Conservation (phyloP, 1,140 invertebrate genomes). For the Caenorhabditis elegans region DNA sequence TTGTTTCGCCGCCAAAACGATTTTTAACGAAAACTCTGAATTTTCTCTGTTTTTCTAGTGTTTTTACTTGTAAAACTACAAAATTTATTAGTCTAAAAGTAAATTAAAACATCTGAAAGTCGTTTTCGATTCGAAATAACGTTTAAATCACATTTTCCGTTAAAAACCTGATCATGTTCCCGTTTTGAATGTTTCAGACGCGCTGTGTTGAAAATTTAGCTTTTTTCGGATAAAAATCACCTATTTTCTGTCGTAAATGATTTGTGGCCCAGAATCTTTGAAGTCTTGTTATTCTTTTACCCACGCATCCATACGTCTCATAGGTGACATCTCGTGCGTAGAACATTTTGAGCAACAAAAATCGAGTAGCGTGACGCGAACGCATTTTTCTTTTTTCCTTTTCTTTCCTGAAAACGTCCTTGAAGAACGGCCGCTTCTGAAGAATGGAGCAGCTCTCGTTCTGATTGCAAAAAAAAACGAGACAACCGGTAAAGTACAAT, state of each 20-base stretch:
- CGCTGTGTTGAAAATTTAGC: too few relatives aligned
- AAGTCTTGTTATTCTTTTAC: background rate
- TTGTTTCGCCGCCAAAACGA: background rate
- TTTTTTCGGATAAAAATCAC: too few relatives aligned
- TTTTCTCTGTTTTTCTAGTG: too few relatives aligned
- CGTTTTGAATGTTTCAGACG: too few relatives aligned
- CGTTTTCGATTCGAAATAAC: too few relatives aligned
- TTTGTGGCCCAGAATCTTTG: background rate
- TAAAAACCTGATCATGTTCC: too few relatives aligned
- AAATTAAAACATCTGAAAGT: too few relatives aligned
- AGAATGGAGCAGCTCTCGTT: background rate
- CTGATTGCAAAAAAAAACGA: background rate
- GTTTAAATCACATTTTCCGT: too few relatives aligned
- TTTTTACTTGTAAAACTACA: too few relatives aligned
- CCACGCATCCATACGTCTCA: background rate
- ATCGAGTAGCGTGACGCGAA: constrained; percentile 32
- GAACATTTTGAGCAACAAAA: constrained; percentile 18
- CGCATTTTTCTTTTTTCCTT: background rate
- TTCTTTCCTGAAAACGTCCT: constrained; percentile 5
- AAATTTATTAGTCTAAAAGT: too few relatives aligned
- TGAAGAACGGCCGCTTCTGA: background rate
- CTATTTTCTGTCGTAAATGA: too few relatives aligned
- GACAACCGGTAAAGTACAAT: constrained; percentile 26
- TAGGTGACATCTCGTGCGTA: constrained; percentile 26
- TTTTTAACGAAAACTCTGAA: background rate